These are phyloP conservation scores for Lycopodina hypogea DNA, from an alignment of 37 sponge, comb jelly and placozoan genomes.

Conservation along the genomic window DNA sequence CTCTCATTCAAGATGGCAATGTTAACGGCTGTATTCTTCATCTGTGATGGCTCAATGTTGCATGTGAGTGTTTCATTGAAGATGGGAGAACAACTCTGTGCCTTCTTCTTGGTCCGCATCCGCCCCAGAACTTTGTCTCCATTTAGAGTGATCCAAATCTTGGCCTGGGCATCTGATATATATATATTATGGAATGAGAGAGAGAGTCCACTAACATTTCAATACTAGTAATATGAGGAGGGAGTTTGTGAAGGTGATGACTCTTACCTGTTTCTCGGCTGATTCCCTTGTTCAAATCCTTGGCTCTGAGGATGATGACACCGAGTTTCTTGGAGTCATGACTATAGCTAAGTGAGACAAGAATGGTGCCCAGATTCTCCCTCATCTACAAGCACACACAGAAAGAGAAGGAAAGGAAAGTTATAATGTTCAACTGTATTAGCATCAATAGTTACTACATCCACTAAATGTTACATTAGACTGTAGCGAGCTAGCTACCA, in stretches of 20 bases:
- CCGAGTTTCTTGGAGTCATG: constrained; percentile 51
- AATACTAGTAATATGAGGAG: neutral
- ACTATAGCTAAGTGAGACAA: constrained; percentile 42
- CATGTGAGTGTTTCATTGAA: constrained; percentile 61
- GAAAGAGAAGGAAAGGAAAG: constrained; percentile 2
- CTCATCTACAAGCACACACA: constrained; percentile 6
- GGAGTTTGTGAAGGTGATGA: neutral
- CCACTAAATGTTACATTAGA: neutral
- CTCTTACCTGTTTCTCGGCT: constrained; percentile 44
- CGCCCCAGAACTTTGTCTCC: constrained; percentile 34
- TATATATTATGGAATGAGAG: constrained; percentile 1
- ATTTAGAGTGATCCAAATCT: constrained; percentile 25
- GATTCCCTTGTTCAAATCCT: constrained; percentile 54
- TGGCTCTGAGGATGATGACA: constrained; percentile 59
- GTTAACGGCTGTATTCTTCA: constrained; percentile 19
- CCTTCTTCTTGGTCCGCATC: constrained; percentile 42
- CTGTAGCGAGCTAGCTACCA: no score
- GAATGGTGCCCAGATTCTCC: constrained; percentile 33
- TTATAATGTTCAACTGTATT: neutral
- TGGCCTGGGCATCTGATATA: constrained; percentile 39
- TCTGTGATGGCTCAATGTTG: constrained; percentile 18
- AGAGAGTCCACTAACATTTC: neutral
- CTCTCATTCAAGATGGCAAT: constrained; percentile 39
- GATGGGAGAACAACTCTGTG: constrained; percentile 43
- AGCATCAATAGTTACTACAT: neutral